Evolutionary conservation across 92 coral and sea anemone genomes (phyloP).

Genomic region (Desmophyllum pertusum): DNA sequence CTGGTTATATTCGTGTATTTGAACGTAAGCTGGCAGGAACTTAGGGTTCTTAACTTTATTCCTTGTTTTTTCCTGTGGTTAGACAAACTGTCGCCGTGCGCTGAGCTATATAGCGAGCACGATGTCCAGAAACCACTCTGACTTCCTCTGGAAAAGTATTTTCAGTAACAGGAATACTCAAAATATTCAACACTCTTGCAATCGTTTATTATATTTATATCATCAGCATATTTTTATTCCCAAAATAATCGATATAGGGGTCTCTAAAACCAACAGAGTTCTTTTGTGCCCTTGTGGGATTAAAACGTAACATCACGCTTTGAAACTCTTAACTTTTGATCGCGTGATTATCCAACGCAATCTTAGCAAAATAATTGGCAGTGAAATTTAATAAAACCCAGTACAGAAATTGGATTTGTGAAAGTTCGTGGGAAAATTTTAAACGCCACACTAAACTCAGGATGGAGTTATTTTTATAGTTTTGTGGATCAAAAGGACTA

Average conservation of each 20-base stretch:
- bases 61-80: constrained; percentile 16
- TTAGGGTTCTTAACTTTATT: constrained; percentile 7
- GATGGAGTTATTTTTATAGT: not conserved
- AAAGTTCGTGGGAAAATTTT: not conserved
- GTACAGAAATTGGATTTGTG: constrained; percentile 18
- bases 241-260: not conserved
- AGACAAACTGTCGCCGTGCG: constrained; percentile 32
- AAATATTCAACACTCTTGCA: not conserved
- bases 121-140: not conserved
- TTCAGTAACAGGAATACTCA: not conserved
- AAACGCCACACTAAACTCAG: not conserved
- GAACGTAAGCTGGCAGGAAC: constrained; percentile 15
- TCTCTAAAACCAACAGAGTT: not conserved
- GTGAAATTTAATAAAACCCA: not conserved
- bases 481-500: not conserved
- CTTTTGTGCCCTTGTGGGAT: not conserved
- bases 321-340: not conserved
- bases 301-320: constrained; percentile 7
- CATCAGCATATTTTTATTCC: not conserved
- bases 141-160: constrained; percentile 8
- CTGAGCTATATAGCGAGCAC: constrained; percentile 9
- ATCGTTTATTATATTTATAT: constrained; percentile 10
- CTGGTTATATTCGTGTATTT: not conserved
- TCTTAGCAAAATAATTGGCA: not conserved
- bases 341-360: not conserved